phyloP scores from a whole-genome alignment of 2,113 vertebrate species.

The Nesogale talazaci region DNA sequence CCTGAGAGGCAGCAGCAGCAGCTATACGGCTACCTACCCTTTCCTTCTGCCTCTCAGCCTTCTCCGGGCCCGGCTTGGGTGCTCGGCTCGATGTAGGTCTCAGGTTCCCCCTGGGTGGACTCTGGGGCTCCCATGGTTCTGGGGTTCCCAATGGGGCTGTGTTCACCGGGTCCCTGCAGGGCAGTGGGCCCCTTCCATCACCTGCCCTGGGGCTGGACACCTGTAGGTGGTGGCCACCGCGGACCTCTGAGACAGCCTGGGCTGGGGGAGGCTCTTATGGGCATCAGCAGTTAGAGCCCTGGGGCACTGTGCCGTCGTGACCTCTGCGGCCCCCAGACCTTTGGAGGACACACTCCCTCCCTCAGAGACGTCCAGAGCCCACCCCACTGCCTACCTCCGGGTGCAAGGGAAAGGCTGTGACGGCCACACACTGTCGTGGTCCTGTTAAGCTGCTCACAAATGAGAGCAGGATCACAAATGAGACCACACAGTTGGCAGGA shows the following conservation, averaged over 20 bases:
- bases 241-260: neutral
- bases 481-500: neutral
- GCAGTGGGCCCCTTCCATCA: too few species aligned
- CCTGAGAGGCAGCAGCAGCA: neutral
- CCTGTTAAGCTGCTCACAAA: neutral
- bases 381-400: neutral
- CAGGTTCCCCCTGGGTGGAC: neutral
- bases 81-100: neutral
- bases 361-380: neutral
- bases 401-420: neutral
- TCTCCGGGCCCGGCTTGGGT: neutral
- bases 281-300: neutral
- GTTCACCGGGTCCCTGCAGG: fast-evolving
- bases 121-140: neutral
- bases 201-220: neutral
- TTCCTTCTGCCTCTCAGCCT: neutral
- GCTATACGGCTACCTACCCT: neutral
- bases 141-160: neutral
- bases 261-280: neutral
- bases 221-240: neutral
- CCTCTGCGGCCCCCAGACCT: neutral
- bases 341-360: neutral
- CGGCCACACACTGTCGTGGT: too few species aligned
- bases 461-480: neutral
- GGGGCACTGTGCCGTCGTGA: neutral